These are phyloP conservation scores for Chymomyza caudatula DNA, from an alignment of 2,888 invertebrate genomes.

Conservation along the genomic window DNA sequence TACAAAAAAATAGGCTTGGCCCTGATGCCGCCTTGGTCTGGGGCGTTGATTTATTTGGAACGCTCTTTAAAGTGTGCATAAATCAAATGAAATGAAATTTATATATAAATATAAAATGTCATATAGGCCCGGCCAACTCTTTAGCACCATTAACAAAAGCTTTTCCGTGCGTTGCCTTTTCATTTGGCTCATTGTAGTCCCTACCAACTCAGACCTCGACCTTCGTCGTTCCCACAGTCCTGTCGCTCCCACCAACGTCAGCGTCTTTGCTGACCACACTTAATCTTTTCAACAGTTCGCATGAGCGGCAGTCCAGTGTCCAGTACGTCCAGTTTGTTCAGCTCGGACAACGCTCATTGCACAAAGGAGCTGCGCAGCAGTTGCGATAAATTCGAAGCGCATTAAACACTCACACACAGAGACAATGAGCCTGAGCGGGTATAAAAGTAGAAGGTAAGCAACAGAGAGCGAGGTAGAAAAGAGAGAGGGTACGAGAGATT, in stretches of 20 bases:
- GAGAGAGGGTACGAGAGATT: background rate
- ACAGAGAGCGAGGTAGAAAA: background rate
- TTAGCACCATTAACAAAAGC: conserved; percentile 71
- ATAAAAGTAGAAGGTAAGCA: background rate
- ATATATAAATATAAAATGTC: conserved; percentile 37
- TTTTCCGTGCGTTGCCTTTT: conserved; percentile 44
- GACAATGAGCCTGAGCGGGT: background rate
- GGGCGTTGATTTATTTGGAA: conserved; percentile 49
- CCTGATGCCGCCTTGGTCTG: background rate
- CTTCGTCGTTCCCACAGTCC: background rate
- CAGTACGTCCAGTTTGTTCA: background rate
- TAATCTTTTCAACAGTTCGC: conserved; percentile 14
- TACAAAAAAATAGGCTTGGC: conserved; percentile 19
- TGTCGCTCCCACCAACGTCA: background rate
- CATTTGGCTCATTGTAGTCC: conserved; percentile 18
- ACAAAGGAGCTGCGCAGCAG: conserved; percentile 47
- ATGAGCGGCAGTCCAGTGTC: background rate
- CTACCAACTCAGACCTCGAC: background rate
- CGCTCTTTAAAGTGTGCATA: conserved; percentile 52
- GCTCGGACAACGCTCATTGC: background rate
- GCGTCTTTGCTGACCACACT: conserved; percentile 62
- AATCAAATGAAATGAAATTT: conserved; percentile 56
- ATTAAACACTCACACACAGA: conserved; percentile 46
- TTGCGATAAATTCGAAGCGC: conserved; percentile 67
- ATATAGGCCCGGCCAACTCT: conserved; percentile 50